phyloP scores from a whole-genome alignment of 2,888 invertebrate species.

The Rotaria sp. region DNA sequence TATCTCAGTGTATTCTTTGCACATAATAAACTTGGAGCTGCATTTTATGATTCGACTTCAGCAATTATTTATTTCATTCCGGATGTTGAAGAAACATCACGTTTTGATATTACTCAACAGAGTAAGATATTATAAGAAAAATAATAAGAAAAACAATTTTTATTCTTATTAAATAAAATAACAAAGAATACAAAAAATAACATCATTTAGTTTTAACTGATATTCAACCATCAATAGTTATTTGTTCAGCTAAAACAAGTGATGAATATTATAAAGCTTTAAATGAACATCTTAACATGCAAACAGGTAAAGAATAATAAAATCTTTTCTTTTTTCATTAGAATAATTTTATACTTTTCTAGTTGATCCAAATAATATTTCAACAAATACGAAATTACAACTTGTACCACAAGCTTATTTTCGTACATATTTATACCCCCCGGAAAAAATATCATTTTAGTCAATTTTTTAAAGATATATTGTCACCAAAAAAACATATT shows the following conservation, averaged over 20 bases:
- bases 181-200: no score
- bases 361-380: neutral
- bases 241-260: constrained; percentile 19
- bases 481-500: no score
- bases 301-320: neutral
- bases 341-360: neutral
- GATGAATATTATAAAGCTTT: constrained; percentile 21
- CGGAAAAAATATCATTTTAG: no score
- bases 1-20: neutral
- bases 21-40: constrained; percentile 20
- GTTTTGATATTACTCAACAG: constrained; percentile 27
- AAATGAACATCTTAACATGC: neutral
- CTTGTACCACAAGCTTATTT: constrained; percentile 23
- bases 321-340: no score
- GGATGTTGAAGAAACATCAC: constrained; percentile 22
- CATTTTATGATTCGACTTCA: constrained; percentile 24
- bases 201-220: neutral
- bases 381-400: neutral
- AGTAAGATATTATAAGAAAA: no score
- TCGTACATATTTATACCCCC: neutral
- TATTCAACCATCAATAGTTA: neutral
- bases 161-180: neutral
- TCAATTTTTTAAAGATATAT: no score
- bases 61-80: constrained; percentile 20
- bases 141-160: no score